Percentiles rank a stretch among this genome's conserved stretches.
phyloP scores from a whole-genome alignment of 2,888 invertebrate species.

The Xestobium rufovillosum region DNA sequence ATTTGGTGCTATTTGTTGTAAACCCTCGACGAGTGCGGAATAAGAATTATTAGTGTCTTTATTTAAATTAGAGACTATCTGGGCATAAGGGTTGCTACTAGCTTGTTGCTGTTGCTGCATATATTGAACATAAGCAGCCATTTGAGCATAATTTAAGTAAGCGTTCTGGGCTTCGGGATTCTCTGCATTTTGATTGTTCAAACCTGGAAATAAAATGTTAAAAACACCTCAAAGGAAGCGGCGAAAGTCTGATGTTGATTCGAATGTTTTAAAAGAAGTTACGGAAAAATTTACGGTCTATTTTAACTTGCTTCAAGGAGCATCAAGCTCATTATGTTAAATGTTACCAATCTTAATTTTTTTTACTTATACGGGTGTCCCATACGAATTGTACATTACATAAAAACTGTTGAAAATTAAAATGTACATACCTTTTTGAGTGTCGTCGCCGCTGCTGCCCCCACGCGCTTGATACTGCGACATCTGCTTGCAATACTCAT shows the following conservation, averaged over 20 bases:
- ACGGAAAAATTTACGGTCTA: too few species aligned
- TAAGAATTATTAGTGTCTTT: slow-evolving; percentile 34
- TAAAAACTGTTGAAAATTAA: too few species aligned
- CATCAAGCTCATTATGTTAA: too few species aligned
- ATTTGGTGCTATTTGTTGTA: slow-evolving; percentile 19
- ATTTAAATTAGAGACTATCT: slow-evolving; percentile 39
- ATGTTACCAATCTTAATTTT: too few species aligned
- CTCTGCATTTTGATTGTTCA: neutral
- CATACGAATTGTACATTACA: too few species aligned
- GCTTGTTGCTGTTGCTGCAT: slow-evolving; percentile 29
- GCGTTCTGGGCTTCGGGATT: neutral
- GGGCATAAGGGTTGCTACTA: slow-evolving; percentile 37
- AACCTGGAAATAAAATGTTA: too few species aligned
- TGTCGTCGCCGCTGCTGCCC: slow-evolving; percentile 22
- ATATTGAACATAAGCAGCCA: slow-evolving; percentile 38
- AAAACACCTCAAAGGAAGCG: too few species aligned
- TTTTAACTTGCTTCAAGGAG: too few species aligned
- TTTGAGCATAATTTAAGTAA: slow-evolving; percentile 16
- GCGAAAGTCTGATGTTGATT: too few species aligned
- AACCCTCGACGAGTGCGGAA: slow-evolving; percentile 24
- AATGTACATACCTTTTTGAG: slow-evolving; percentile 1
- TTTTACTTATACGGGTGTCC: too few species aligned
- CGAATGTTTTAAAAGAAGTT: neutral
- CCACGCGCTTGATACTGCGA: slow-evolving; percentile 27
- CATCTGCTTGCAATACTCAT: slow-evolving; percentile 41